Evolutionary conservation across 2,113 vertebrate genomes (phyloP).

Genomic region (Actinemys pallida): DNA sequence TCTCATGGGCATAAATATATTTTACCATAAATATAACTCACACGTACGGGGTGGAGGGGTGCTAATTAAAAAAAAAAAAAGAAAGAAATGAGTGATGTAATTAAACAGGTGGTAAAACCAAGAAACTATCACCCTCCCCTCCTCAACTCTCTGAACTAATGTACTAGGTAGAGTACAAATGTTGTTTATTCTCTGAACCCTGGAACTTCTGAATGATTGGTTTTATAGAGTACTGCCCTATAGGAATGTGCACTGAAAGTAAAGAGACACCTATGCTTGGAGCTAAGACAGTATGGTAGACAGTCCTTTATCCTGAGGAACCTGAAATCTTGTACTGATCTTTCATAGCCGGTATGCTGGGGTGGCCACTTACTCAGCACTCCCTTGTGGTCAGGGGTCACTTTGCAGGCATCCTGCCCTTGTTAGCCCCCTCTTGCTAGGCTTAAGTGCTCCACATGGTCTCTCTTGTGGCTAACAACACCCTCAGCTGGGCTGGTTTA

Average conservation of each 20-base stretch:
- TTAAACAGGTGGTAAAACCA: background rate
- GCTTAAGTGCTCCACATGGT: background rate
- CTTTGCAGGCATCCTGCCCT: background rate
- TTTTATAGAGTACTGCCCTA: background rate
- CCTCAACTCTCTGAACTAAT: background rate
- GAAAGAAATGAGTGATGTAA: background rate
- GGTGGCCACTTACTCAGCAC: background rate
- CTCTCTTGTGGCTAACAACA: background rate
- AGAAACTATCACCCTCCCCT: background rate
- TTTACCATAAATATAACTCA: accelerated
- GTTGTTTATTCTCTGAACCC: background rate
- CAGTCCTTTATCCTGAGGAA: background rate
- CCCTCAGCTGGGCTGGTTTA: background rate
- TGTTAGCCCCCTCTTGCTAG: background rate
- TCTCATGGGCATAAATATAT: background rate
- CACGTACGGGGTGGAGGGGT: background rate
- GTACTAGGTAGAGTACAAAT: background rate
- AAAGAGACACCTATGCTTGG: background rate
- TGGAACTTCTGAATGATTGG: background rate
- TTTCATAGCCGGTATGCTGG: background rate
- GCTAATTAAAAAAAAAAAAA: background rate
- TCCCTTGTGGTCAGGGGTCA: background rate
- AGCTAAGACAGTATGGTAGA: background rate
- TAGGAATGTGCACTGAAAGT: background rate
- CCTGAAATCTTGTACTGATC: background rate